These are phyloP conservation scores for Oryzias curvinotus DNA, from an alignment of 2,113 vertebrate species.

Conservation along the genomic window DNA sequence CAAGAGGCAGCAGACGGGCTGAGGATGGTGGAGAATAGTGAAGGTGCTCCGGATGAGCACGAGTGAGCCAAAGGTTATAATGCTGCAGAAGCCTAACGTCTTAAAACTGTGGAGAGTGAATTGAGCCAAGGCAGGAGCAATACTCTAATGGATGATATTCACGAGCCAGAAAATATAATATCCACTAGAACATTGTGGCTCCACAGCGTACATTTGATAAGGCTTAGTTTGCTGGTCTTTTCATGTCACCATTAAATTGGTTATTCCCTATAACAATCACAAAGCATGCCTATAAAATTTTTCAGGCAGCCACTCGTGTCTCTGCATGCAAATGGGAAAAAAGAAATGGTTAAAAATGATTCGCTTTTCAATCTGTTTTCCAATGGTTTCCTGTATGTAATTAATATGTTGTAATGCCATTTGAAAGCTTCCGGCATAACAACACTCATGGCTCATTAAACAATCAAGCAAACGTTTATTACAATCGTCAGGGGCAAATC, in stretches of 20 bases:
- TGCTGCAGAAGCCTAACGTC: slow-evolving; percentile 35
- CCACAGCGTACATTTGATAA: slow-evolving; percentile 7
- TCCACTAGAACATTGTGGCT: not conserved
- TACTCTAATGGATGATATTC: slow-evolving; percentile 46
- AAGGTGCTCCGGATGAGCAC: slow-evolving; percentile 4
- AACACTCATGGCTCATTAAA: no score
- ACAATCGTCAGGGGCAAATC: no score
- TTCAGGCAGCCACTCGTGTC: no score
- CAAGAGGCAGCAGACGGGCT: slow-evolving; percentile 24
- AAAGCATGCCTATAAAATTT: no score
- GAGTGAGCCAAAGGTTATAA: slow-evolving; percentile 53
- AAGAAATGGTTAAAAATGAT: no score
- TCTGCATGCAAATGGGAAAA: no score
- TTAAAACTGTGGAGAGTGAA: slow-evolving; percentile 16
- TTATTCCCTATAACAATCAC: not conserved
- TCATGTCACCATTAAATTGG: not conserved
- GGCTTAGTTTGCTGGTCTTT: not conserved
- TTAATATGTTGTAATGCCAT: no score
- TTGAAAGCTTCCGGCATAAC: no score
- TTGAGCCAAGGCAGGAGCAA: slow-evolving; percentile 27
- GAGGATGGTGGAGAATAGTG: slow-evolving; percentile 35
- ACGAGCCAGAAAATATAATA: slow-evolving; percentile 10
- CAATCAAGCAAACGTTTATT: no score
- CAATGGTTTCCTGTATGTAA: no score
- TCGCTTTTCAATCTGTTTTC: no score